Percentiles rank a stretch among this genome's conserved stretches.
Evolutionary conservation across 2,888 invertebrate genomes (phyloP).

Genomic region (Clostera curtula): DNA sequence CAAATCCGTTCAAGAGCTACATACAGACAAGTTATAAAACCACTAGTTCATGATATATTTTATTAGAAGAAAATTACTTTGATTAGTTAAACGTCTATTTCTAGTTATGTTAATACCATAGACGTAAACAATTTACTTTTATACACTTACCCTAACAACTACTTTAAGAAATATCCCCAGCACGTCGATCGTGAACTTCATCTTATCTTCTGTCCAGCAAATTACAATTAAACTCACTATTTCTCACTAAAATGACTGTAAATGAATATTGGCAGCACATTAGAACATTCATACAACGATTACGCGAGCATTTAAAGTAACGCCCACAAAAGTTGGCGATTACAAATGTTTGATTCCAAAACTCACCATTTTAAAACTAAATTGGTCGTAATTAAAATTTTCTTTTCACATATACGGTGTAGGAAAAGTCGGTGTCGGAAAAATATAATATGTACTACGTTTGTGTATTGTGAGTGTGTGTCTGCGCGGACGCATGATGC

Average conservation of each 20-base stretch:
- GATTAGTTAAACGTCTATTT: too few species aligned
- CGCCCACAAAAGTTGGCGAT: slow-evolving; percentile 7
- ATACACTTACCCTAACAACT: slow-evolving; percentile 61
- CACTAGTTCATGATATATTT: too few species aligned
- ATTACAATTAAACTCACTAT: slow-evolving; percentile 38
- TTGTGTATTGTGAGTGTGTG: slow-evolving; percentile 53
- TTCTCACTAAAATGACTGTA: slow-evolving; percentile 57
- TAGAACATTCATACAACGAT: slow-evolving; percentile 20
- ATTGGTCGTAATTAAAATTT: slow-evolving; percentile 10
- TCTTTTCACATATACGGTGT: slow-evolving; percentile 25
- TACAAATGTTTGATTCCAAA: slow-evolving; percentile 14
- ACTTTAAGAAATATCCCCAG: slow-evolving; percentile 70
- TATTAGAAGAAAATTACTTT: too few species aligned
- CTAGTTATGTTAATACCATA: too few species aligned
- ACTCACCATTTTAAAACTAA: slow-evolving; percentile 30
- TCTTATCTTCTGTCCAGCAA: slow-evolving; percentile 44
- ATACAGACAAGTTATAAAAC: too few species aligned
- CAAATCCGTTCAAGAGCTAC: too few species aligned
- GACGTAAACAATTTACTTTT: too few species aligned
- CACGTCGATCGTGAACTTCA: slow-evolving; percentile 71
- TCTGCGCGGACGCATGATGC: slow-evolving; percentile 59
- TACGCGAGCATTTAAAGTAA: slow-evolving; percentile 20
- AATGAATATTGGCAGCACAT: slow-evolving; percentile 33
- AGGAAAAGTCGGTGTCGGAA: slow-evolving; percentile 53
- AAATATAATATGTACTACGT: slow-evolving; percentile 70